Evolutionary conservation across 2,888 invertebrate genomes (phyloP).

Genomic region (Danaus chrysippus): DNA sequence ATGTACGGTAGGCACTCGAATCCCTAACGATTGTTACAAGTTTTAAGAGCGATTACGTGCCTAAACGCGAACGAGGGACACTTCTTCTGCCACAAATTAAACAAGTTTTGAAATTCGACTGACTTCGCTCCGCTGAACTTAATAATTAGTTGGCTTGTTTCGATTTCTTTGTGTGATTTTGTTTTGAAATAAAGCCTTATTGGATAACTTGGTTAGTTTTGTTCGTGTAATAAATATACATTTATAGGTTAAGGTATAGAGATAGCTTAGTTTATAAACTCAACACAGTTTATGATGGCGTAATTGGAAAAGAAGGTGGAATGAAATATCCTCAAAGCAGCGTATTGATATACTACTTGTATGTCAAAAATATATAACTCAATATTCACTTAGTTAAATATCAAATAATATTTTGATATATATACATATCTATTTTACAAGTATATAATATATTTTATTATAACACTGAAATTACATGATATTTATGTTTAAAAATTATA

Average conservation of each 20-base stretch:
- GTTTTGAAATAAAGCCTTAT: slow-evolving; percentile 9
- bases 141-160: slow-evolving; percentile 63
- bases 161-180: slow-evolving; percentile 30
- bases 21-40: slow-evolving; percentile 46
- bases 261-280: neutral
- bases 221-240: neutral
- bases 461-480: too few relatives aligned
- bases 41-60: slow-evolving; percentile 72
- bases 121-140: slow-evolving; percentile 49
- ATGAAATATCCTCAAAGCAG: too few relatives aligned
- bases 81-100: slow-evolving; percentile 70
- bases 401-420: too few relatives aligned
- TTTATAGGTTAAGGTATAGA: neutral
- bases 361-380: too few relatives aligned
- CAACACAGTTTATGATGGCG: too few relatives aligned
- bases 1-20: slow-evolving; percentile 19
- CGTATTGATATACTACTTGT: too few relatives aligned
- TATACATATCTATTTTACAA: too few relatives aligned
- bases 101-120: slow-evolving; percentile 63
- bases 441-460: too few relatives aligned
- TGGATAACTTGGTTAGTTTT: neutral
- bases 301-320: too few relatives aligned
- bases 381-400: too few relatives aligned
- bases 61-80: slow-evolving; percentile 62
- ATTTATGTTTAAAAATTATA: too few relatives aligned